phyloP scores from a whole-genome alignment of 2,113 vertebrate genomes.

The Neomonachus schauinslandi region DNA sequence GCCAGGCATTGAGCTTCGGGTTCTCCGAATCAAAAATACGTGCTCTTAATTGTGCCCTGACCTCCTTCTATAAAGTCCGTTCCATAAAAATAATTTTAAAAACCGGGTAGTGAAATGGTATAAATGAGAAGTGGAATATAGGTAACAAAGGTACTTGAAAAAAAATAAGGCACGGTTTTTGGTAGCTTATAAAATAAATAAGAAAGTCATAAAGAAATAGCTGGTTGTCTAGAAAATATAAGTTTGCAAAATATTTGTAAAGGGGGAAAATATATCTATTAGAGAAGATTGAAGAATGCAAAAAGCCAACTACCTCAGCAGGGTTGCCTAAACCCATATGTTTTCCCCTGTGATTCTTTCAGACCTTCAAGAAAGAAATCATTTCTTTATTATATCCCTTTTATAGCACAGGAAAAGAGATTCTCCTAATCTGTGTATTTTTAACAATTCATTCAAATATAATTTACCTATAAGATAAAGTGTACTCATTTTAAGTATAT shows the following conservation, averaged over 20 bases:
- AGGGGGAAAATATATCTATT: neutral
- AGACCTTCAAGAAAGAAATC: neutral
- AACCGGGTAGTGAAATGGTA: neutral
- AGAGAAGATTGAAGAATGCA: neutral
- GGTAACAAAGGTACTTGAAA: neutral
- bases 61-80: neutral
- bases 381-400: neutral
- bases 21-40: neutral
- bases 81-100: neutral
- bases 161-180: neutral
- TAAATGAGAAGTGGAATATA: neutral
- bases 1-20: accelerated
- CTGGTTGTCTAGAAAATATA: neutral
- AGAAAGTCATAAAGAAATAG: neutral
- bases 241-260: neutral
- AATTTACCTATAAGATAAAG: neutral
- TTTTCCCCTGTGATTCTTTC: neutral
- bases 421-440: neutral
- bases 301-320: neutral
- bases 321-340: neutral
- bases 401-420: neutral
- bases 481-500: neutral
- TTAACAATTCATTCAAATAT: neutral
- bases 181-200: neutral
- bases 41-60: neutral